Percentiles rank a stretch among this genome's conserved stretches.
Evolutionary conservation across 2,113 vertebrate genomes (phyloP).

Genomic region (Trogon melanurus): DNA sequence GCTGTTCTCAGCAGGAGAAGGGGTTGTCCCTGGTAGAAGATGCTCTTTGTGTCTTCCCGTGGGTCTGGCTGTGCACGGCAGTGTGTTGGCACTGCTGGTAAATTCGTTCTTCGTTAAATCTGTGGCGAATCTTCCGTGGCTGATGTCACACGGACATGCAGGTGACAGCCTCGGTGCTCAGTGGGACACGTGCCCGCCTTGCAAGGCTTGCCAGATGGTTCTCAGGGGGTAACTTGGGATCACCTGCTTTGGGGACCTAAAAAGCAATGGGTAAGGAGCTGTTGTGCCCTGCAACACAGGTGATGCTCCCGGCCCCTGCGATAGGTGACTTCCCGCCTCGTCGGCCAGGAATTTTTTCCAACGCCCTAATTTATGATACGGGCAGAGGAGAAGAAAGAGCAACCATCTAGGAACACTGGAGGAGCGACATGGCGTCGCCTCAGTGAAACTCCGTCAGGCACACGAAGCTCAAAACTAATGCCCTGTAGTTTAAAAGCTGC

Average conservation of each 20-base stretch:
- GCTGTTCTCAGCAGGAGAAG: not conserved
- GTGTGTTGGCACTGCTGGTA: not conserved
- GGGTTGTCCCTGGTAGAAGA: not conserved
- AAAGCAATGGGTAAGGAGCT: not conserved
- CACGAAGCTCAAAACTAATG: fast-evolving
- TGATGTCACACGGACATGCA: fast-evolving
- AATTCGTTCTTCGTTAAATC: fast-evolving
- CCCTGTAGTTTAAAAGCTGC: not conserved
- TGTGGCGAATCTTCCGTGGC: not conserved
- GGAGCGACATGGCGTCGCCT: not conserved
- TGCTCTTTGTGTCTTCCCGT: not conserved
- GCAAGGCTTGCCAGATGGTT: not conserved
- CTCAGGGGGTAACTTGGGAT: not conserved
- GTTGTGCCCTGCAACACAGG: not conserved
- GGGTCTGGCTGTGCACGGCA: fast-evolving
- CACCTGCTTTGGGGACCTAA: not conserved
- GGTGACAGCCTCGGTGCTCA: not conserved
- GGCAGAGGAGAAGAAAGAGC: not conserved
- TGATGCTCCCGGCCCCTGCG: not conserved
- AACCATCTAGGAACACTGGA: not conserved
- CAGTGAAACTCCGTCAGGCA: not conserved
- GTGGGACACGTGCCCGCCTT: not conserved
- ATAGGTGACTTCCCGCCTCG: not conserved
- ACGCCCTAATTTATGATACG: not conserved
- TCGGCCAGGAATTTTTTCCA: not conserved